A percentile compares a stretch with the other conserved stretches of the same genome.
Evolutionary conservation across 2,888 invertebrate species (phyloP).

Genomic region (Acanthosepion esculentum): DNA sequence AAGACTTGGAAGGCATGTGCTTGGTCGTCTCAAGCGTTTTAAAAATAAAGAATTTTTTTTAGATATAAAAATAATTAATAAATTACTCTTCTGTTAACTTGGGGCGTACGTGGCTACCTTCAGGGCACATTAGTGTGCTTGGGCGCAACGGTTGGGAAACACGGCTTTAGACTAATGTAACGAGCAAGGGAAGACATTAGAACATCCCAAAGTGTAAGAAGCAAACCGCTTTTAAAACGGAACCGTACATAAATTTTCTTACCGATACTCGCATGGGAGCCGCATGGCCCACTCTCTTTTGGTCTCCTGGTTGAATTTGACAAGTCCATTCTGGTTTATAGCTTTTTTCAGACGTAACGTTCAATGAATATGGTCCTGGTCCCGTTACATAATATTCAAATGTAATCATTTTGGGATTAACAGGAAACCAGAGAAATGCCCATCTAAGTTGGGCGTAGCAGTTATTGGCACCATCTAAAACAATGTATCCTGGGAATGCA

Average conservation of each 20-base stretch:
- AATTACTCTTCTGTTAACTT: no score
- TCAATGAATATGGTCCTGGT: background rate
- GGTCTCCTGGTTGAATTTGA: background rate
- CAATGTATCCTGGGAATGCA: background rate
- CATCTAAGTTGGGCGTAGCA: background rate
- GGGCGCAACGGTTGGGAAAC: no score
- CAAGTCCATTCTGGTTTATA: background rate
- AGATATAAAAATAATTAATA: no score
- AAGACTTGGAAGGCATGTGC: no score
- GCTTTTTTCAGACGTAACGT: background rate
- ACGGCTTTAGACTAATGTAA: no score
- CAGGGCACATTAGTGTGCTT: no score
- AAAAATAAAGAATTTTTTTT: no score
- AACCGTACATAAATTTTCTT: background rate
- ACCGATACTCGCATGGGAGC: background rate
- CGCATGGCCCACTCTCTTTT: background rate
- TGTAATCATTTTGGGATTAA: background rate
- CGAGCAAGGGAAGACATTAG: no score
- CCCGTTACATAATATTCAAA: background rate
- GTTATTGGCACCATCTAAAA: background rate
- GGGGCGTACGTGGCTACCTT: no score
- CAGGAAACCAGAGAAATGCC: background rate
- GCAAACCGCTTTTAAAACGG: no score
- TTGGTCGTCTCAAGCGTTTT: no score
- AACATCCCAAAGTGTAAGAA: no score